These are phyloP conservation scores for Coregonus sp. DNA, from an alignment of 2,797 vertebrate genomes.

Conservation along the genomic window DNA sequence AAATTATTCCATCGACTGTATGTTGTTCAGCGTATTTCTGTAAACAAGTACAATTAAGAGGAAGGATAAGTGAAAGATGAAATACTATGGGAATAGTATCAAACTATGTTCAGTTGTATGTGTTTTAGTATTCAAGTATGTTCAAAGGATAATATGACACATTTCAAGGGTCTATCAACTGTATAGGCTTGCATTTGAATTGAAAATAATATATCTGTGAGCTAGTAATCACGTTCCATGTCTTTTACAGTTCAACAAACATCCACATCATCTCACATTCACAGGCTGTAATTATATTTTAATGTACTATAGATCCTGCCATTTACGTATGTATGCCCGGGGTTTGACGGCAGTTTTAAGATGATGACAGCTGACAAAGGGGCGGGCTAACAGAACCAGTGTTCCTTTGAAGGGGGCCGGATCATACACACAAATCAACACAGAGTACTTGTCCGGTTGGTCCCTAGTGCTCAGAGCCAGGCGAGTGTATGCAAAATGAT, in stretches of 20 bases:
- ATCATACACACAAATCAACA: conserved; percentile 69
- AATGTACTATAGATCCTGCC: conserved; percentile 77
- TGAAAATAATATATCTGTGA: background rate
- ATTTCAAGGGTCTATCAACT: background rate
- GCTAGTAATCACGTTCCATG: conserved; percentile 51
- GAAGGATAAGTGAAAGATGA: background rate
- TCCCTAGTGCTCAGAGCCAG: conserved; percentile 66
- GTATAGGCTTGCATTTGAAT: background rate
- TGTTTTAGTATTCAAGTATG: too few species aligned
- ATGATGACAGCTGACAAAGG: conserved; percentile 76
- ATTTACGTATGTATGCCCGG: background rate
- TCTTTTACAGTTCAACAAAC: conserved; percentile 54
- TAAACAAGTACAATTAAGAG: background rate
- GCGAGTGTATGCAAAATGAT: conserved; percentile 75
- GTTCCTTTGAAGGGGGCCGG: conserved; percentile 54
- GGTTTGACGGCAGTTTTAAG: conserved; percentile 70
- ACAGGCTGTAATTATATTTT: conserved; percentile 76
- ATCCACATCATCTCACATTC: conserved; percentile 70
- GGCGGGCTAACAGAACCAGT: conserved; percentile 27
- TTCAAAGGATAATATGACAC: background rate
- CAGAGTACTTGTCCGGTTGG: conserved; percentile 66
- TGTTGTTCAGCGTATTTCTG: conserved; percentile 7
- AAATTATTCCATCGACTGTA: conserved; percentile 22
- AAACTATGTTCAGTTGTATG: background rate
- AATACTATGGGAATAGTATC: background rate